Conservation (phyloP, 1,140 invertebrate species). For the Potamilus streckersoni region DNA sequence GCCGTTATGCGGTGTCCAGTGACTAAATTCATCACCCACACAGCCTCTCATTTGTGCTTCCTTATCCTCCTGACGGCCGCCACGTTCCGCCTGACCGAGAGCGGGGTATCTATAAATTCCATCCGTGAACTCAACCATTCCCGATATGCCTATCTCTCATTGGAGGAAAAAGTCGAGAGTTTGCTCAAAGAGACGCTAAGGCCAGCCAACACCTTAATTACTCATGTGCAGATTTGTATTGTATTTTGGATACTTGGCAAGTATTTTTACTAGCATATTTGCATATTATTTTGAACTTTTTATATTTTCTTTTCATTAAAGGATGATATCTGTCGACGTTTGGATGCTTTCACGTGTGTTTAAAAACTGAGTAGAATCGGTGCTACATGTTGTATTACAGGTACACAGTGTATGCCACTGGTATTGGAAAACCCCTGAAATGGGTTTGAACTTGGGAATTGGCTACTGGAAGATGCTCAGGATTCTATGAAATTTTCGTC, state of each 20-base stretch:
- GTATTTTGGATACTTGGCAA: conserved; percentile 68
- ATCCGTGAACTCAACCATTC: conserved; percentile 49
- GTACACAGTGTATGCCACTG: no score
- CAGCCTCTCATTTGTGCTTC: conserved; percentile 66
- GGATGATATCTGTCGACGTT: no score
- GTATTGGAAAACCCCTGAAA: no score
- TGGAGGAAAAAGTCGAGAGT: conserved; percentile 62
- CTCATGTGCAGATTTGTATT: conserved; percentile 67
- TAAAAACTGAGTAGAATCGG: no score
- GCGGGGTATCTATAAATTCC: conserved; percentile 51
- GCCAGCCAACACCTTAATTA: conserved; percentile 64
- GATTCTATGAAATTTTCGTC: no score
- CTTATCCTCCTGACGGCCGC: conserved; percentile 65
- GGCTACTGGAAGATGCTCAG: no score
- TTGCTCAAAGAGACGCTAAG: conserved; percentile 62
- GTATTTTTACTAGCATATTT: background rate
- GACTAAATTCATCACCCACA: conserved; percentile 98
- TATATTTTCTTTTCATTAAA: no score
- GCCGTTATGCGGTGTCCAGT: conserved; percentile 96
- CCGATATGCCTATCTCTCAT: conserved; percentile 47
- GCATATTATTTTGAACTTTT: background rate
- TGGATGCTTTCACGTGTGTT: no score
- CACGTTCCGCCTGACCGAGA: conserved; percentile 65
- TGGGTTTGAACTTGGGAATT: no score
- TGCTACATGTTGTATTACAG: no score